phyloP scores from a whole-genome alignment of 2,113 vertebrate species.

The Zosterops japonicus region DNA sequence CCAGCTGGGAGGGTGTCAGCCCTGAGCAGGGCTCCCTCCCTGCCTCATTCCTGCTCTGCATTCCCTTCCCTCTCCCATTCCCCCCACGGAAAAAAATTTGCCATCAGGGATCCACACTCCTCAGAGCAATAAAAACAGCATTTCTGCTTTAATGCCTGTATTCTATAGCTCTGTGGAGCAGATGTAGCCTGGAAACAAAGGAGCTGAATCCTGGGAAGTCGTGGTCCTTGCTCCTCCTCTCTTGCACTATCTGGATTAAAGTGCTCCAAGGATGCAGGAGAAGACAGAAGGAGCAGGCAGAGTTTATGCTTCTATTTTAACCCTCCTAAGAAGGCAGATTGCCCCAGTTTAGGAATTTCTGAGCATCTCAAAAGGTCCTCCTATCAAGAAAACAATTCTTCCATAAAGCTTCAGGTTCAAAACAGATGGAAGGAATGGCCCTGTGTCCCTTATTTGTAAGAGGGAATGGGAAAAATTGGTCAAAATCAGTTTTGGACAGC shows the following conservation, averaged over 20 bases:
- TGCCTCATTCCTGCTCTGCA: background rate
- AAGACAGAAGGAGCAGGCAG: background rate
- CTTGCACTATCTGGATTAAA: background rate
- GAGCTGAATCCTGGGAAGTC: background rate
- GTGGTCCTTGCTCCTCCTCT: background rate
- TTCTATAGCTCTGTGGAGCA: background rate
- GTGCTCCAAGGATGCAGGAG: background rate
- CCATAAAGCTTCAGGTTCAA: background rate
- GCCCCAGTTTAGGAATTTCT: background rate
- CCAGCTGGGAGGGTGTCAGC: background rate
- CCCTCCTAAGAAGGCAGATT: background rate
- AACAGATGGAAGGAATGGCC: background rate
- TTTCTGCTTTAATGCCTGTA: background rate
- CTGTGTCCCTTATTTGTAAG: background rate
- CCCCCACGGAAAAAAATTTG: accelerated
- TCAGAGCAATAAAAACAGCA: background rate
- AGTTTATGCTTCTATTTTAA: background rate
- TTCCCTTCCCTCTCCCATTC: background rate
- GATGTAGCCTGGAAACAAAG: background rate
- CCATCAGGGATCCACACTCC: background rate
- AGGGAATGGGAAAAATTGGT: background rate
- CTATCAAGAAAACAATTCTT: background rate
- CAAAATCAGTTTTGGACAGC: background rate
- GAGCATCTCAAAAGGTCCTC: background rate
- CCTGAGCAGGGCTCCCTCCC: background rate